Evolutionary conservation across 1,140 invertebrate species (phyloP).

Genomic region (Calliphora vicina): DNA sequence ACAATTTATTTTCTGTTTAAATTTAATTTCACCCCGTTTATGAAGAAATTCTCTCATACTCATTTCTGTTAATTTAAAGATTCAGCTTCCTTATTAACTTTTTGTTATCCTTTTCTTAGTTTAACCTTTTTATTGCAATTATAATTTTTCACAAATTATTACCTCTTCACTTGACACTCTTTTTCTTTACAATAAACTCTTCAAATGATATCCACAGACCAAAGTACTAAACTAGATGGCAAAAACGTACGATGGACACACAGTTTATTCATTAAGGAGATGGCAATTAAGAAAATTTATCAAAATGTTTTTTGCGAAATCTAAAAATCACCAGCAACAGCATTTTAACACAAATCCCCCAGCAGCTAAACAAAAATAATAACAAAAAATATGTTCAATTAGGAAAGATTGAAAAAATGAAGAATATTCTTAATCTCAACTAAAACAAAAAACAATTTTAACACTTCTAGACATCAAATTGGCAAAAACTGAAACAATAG

Average conservation of each 20-base stretch:
- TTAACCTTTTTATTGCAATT: too few relatives aligned
- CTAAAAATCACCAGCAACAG: background rate
- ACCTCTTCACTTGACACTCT: background rate
- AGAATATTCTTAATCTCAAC: background rate
- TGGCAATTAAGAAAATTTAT: conserved; percentile 20
- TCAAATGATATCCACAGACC: too few relatives aligned
- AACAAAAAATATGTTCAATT: background rate
- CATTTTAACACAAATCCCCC: background rate
- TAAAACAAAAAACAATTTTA: background rate
- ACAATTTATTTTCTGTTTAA: too few relatives aligned
- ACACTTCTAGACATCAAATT: background rate
- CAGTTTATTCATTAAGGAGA: background rate
- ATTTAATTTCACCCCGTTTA: too few relatives aligned
- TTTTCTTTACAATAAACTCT: too few relatives aligned
- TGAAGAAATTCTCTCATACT: too few relatives aligned
- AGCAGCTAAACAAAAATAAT: background rate
- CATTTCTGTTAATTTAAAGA: too few relatives aligned
- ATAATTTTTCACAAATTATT: background rate
- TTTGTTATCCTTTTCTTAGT: too few relatives aligned
- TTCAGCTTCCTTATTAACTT: too few relatives aligned
- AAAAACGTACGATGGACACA: background rate
- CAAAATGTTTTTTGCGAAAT: background rate
- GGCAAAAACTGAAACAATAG: background rate
- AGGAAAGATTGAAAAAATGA: background rate
- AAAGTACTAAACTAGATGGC: background rate